These are phyloP conservation scores for Gallinago paraguaiae DNA, from an alignment of 2,113 vertebrate species.

Conservation along the genomic window DNA sequence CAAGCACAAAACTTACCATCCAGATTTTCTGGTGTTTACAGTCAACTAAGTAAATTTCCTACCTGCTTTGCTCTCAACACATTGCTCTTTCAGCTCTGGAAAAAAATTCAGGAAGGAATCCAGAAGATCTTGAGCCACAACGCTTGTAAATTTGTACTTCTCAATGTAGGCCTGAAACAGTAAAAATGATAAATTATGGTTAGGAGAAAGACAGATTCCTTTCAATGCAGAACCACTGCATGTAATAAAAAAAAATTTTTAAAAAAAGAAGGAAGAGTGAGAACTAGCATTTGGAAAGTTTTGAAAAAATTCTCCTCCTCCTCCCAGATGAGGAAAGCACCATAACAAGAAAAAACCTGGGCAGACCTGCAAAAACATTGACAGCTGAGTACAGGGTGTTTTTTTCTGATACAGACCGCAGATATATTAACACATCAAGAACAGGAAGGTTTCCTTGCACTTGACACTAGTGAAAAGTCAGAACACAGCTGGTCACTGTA, in stretches of 20 bases:
- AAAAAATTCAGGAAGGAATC: conserved; percentile 91
- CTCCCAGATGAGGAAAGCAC: not conserved
- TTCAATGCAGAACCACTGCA: not conserved
- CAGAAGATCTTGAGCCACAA: conserved; percentile 92
- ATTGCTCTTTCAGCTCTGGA: conserved; percentile 87
- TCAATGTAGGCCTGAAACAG: conserved; percentile 89
- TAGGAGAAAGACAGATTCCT: not conserved
- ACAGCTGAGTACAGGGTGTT: not conserved
- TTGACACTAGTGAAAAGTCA: not conserved
- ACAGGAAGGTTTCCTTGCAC: not conserved
- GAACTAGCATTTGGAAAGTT: not conserved
- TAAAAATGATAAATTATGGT: not conserved
- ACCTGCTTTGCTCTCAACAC: conserved; percentile 88
- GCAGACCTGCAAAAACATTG: not conserved
- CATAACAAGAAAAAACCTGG: not conserved
- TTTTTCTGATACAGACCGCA: not conserved
- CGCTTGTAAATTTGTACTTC: conserved; percentile 91
- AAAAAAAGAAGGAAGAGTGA: not conserved
- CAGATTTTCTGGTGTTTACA: not conserved
- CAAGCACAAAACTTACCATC: not conserved
- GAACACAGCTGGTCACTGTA: not conserved
- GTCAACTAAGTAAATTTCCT: not conserved
- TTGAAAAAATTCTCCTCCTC: not conserved
- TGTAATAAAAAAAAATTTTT: not conserved
- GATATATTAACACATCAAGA: not conserved